Evolutionary conservation across 2,113 vertebrate species (phyloP), one percentile per base, ranked within the genome.

Genomic region (Petroica traversi): DNA sequence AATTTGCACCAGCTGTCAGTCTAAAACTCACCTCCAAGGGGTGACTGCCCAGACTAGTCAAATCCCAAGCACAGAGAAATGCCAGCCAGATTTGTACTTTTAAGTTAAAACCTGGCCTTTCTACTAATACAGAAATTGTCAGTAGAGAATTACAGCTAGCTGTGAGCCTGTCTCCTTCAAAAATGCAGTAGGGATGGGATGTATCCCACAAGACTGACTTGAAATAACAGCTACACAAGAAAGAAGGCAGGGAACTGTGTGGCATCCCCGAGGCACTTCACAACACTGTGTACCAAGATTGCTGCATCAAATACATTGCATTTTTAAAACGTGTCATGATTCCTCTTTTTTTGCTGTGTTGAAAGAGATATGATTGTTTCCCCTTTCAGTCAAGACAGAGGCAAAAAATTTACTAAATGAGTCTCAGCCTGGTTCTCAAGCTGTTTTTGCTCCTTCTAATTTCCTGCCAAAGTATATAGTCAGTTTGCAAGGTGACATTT

Each of bases 401-500:
- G 74, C 58, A 90, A 97, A 97, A 92, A 92, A 19, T 10, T 75
- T 89, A 94, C 88, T 88, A 97, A 78, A n/a, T 62, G 24, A 69
- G 41, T 85, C 73, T 90, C 63, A 81, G 19, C 52, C 67, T 78
- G 52, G 38, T 75, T 93, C 77, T 85, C 92, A 61, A 92, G 92
- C 81, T 69, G 80, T 22, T 95, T 96, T 89, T 92, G 29, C 66
- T 85, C 55, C 71, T 93, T 63, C 93, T 95, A 88, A 97, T 96
- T 96, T 95, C 80, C 95, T 95, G 95, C 77, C 19, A 14, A 94
- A 94, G 71, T 2, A 8, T 9, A 9, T 24, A 91, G 76, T 66
- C 40, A 26, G 77, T 75, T 94, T 92, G 89, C 91, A 97, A 97
- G 91, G 93, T 96, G 96, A 97, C 94, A 92, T 93, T 96, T 96